Percentiles rank a stretch among this genome's conserved stretches.
Conservation (phyloP, 2,888 invertebrate species). For the Rapana venosa region DNA sequence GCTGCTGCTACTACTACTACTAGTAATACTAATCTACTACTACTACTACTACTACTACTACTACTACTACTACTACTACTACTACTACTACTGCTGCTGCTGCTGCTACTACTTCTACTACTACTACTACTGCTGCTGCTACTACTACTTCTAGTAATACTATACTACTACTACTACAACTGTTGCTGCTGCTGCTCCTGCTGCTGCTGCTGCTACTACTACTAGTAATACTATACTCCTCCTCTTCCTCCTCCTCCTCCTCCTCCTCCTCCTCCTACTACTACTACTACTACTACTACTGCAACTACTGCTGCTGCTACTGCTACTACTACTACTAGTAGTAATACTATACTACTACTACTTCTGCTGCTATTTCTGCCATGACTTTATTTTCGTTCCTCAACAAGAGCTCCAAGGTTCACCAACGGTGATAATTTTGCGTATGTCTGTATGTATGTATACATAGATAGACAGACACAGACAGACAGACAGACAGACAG, state of each 20-base stretch:
- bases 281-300: no score
- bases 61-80: background rate
- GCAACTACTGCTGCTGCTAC: background rate
- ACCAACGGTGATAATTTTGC: no score
- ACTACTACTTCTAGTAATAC: no score
- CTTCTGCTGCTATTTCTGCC: no score
- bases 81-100: background rate
- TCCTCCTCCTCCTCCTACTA: no score
- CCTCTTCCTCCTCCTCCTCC: no score
- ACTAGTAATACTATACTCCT: background rate
- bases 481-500: constrained; percentile 15
- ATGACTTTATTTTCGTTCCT: no score
- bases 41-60: constrained; percentile 26
- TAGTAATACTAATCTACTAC: constrained; percentile 19
- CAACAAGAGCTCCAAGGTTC: no score
- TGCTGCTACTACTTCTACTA: constrained; percentile 33
- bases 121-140: constrained; percentile 29
- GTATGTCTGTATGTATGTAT: no score
- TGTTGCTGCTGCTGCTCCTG: background rate
- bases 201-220: background rate
- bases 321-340: background rate
- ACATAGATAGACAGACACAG: no score
- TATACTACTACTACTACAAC: no score
- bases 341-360: background rate
- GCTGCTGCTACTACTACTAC: constrained; percentile 28